Percentiles rank a stretch among this genome's conserved stretches.
Evolutionary conservation across 2,888 invertebrate genomes (phyloP).

Genomic region (Zygaena filipendulae): DNA sequence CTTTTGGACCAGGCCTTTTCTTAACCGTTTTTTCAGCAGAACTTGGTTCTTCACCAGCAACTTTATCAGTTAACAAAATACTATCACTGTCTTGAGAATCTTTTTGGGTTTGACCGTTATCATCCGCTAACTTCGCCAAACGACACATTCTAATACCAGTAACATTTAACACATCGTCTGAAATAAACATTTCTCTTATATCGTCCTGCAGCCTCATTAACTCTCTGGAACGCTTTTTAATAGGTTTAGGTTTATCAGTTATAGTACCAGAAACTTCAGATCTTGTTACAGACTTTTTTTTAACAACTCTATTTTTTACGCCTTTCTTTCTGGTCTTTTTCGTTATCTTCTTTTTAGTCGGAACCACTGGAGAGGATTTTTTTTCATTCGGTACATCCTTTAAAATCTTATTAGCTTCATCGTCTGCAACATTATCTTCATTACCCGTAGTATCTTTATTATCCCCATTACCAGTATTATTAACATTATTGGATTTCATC

Average conservation of each 20-base stretch:
- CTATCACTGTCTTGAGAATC: slow-evolving; percentile 8
- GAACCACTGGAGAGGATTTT: neutral
- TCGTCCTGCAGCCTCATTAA: slow-evolving; percentile 74
- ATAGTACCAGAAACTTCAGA: slow-evolving; percentile 19
- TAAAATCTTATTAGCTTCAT: slow-evolving; percentile 4
- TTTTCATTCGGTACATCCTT: slow-evolving; percentile 3
- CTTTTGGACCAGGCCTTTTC: slow-evolving; percentile 32
- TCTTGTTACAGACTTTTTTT: slow-evolving; percentile 27
- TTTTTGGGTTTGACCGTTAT: slow-evolving; percentile 24
- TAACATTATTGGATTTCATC: slow-evolving; percentile 8
- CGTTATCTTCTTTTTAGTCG: slow-evolving; percentile 7
- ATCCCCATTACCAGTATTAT: no score
- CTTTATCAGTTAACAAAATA: slow-evolving; percentile 20
- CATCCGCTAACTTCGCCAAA: slow-evolving; percentile 59
- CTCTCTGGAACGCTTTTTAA: slow-evolving; percentile 50
- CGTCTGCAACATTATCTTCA: slow-evolving; percentile 7
- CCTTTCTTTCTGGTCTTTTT: slow-evolving; percentile 8
- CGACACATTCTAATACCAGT: slow-evolving; percentile 75
- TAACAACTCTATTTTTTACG: slow-evolving; percentile 15
- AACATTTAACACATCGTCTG: slow-evolving; percentile 69
- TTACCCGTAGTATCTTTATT: slow-evolving; percentile 6
- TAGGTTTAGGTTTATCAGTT: slow-evolving; percentile 17
- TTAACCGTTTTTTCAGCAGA: slow-evolving; percentile 21
- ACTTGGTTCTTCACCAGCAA: slow-evolving; percentile 16
- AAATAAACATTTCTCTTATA: slow-evolving; percentile 76